Evolutionary conservation across 2,888 invertebrate species (phyloP).

Genomic region (Colostygia pectinataria): DNA sequence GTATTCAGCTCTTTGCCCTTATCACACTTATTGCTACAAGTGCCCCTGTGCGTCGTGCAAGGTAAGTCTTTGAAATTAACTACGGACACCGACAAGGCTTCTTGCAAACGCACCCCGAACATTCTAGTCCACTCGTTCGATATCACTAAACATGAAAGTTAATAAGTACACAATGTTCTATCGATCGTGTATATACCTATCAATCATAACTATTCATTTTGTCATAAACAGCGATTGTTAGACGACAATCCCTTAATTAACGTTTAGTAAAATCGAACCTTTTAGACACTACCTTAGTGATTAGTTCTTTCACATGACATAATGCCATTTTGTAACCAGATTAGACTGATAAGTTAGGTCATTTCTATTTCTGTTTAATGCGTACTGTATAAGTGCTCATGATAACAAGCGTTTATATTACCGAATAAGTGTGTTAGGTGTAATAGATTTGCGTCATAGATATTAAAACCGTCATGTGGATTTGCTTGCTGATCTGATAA

Average conservation of each 20-base stretch:
- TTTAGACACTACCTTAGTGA: conserved; percentile 10
- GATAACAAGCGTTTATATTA: conserved; percentile 1
- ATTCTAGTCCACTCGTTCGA: conserved; percentile 58
- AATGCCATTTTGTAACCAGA: conserved; percentile 22
- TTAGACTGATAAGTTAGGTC: conserved; percentile 13
- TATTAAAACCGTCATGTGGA: conserved; percentile 19
- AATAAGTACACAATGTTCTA: conserved; percentile 55
- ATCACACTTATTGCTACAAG: conserved; percentile 35
- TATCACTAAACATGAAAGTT: conserved; percentile 50
- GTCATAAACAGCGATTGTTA: conserved; percentile 8
- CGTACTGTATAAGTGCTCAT: conserved; percentile 5
- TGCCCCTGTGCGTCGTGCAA: conserved; percentile 39
- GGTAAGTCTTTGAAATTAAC: conserved; percentile 49
- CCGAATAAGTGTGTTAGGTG: conserved; percentile 4
- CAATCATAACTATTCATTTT: conserved; percentile 21
- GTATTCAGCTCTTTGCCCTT: conserved; percentile 8
- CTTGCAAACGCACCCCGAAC: conserved; percentile 46
- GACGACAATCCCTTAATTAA: not conserved
- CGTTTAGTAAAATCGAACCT: not conserved
- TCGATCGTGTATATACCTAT: conserved; percentile 57
- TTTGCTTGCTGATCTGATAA: conserved; percentile 25
- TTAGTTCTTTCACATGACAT: conserved; percentile 24
- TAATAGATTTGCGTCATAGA: conserved; percentile 26
- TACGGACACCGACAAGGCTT: conserved; percentile 58
- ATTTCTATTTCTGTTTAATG: conserved; percentile 26